phyloP scores from a whole-genome alignment of 2,797 vertebrate species.

The Diplodus sargus region DNA sequence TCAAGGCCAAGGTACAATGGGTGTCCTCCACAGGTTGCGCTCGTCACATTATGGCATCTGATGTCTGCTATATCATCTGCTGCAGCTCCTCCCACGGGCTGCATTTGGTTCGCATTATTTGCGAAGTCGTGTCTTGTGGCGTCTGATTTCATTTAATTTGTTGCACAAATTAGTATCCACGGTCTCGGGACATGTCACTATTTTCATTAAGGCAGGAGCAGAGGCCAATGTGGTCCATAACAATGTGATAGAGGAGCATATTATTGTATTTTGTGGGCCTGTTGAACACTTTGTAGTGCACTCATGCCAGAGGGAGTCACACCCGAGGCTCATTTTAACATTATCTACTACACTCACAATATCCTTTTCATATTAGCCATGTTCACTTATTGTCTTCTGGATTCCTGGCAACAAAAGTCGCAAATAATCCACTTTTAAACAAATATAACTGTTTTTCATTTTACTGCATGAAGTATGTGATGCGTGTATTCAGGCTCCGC shows the following conservation, averaged over 20 bases:
- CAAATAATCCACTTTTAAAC: constrained; percentile 6
- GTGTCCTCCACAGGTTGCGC: background rate
- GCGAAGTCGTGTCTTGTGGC: background rate
- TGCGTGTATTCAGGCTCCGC: background rate
- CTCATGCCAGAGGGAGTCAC: background rate
- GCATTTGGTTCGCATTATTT: too few relatives aligned
- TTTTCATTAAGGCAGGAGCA: background rate
- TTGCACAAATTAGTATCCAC: background rate
- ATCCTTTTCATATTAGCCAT: background rate
- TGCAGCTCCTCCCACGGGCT: too few relatives aligned
- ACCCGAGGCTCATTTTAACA: background rate
- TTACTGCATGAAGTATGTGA: constrained; percentile 1
- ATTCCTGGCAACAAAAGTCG: background rate
- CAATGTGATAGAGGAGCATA: background rate
- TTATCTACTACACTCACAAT: background rate
- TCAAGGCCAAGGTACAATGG: too few relatives aligned
- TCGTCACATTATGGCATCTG: background rate
- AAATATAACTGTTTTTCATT: background rate
- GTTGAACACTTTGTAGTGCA: background rate
- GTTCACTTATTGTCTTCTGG: background rate
- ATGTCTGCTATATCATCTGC: background rate
- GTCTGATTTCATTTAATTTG: background rate
- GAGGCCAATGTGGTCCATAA: background rate
- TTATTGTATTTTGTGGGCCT: background rate
- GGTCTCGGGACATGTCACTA: background rate